Evolutionary conservation across 2,888 invertebrate species (phyloP), one percentile per base, ranked within the genome.

Genomic region (Lithophane ornitopus): DNA sequence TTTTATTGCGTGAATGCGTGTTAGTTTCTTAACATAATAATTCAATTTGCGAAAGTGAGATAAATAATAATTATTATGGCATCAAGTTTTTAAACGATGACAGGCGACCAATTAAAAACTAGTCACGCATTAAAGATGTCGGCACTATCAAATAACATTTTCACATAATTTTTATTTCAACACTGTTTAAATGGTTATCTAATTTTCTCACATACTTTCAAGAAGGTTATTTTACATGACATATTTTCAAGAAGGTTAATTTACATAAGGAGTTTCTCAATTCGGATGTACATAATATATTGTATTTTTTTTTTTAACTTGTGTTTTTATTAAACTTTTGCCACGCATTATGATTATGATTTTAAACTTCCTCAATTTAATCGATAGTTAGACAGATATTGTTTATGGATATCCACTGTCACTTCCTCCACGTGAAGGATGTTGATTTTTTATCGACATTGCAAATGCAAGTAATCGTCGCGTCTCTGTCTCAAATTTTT

Each of bases 31-130:
- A 66, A 66, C 22, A 56, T 78, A 72, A 69, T n/a, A 11, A 74
- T 66, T 58, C 0, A 56, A 59, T 80, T 78, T 41, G 71, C 62
- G 81, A 83, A 81, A 83, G 79, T 73, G 3, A 56, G 26, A 54
- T 79, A 59, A 58, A 69, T 83, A 52, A 80, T 46, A 68, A 68
- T n/a, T n/a, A n/a, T n/a, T 49, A 82, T 34, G 19, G 0, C 16
- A 72, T 54, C 28, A 69, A 49, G 16, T 54, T 71, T 26, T 12
- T 46, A 41, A 67, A 58, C 44, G 76, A 52, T 46, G 79, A 63
- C 77, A 56, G 70, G 12, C 19, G 28, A 34, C 61, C 59, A 75
- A 80, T 81, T 68, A 84, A 58, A 65, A 49, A 7, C 49, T 59
- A 52, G 70, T 41, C 26, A 58, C 61, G 70, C 49, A 76, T 70